phyloP scores from a whole-genome alignment of 2,113 vertebrate genomes.

The Seriola rivoliana region DNA sequence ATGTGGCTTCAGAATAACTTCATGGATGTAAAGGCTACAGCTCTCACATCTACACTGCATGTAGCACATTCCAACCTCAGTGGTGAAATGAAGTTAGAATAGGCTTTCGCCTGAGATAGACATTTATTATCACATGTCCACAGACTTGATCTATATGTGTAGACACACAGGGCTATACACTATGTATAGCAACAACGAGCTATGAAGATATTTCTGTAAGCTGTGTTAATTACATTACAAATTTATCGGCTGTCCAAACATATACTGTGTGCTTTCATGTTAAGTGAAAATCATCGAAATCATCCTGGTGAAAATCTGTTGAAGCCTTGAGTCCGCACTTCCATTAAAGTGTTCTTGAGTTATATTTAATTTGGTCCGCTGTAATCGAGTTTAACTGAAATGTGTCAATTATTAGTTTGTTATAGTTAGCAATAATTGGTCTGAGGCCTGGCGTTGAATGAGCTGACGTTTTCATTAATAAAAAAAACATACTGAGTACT shows the following conservation, averaged over 20 bases:
- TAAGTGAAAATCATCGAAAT: background rate
- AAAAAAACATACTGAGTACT: background rate
- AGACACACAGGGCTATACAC: background rate
- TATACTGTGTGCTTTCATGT: background rate
- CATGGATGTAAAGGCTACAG: background rate
- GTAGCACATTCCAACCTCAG: background rate
- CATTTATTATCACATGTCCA: background rate
- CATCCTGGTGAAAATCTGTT: background rate
- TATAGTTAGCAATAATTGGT: background rate
- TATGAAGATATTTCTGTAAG: background rate
- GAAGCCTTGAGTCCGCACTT: background rate
- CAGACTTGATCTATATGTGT: background rate
- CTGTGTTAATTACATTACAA: background rate
- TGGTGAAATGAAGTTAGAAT: background rate
- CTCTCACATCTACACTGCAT: background rate
- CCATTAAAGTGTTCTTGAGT: background rate
- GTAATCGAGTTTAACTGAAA: background rate
- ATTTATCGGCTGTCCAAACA: background rate
- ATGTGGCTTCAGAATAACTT: background rate
- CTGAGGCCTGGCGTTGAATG: background rate
- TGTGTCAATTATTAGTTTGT: background rate
- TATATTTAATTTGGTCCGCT: background rate
- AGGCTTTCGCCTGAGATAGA: background rate
- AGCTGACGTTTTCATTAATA: background rate
- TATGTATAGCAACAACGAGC: background rate